A percentile compares a stretch with the other conserved stretches of the same genome.
Conservation (phyloP, 2,888 invertebrate genomes). For the Corbicula japonica region DNA sequence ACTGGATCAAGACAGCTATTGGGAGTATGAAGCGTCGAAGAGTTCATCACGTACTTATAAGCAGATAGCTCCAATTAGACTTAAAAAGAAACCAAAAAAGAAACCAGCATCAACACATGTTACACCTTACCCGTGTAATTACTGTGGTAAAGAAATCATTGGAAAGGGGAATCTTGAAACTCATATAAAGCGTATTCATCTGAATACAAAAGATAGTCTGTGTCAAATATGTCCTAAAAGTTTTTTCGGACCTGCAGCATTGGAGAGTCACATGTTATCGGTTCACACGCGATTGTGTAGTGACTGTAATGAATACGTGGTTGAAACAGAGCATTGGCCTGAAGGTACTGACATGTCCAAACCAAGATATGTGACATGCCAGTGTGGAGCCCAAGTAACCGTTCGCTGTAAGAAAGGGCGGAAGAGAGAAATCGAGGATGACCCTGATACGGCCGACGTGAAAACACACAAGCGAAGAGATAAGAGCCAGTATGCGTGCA, state of each 20-base stretch:
- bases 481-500: conserved; percentile 11
- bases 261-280: conserved; percentile 12
- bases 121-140: too few relatives aligned
- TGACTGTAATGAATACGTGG: conserved; percentile 9
- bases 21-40: too few relatives aligned
- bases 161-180: conserved; percentile 8
- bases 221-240: conserved; percentile 13
- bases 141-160: conserved; percentile 2
- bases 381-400: conserved; percentile 13
- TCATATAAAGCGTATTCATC: conserved; percentile 26
- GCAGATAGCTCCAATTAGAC: too few relatives aligned
- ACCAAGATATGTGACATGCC: conserved; percentile 8
- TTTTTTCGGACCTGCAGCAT: conserved; percentile 1
- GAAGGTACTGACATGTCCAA: background rate
- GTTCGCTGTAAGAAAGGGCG: background rate
- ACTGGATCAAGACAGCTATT: too few relatives aligned
- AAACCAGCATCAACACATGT: too few relatives aligned
- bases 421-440: background rate
- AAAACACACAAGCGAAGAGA: background rate
- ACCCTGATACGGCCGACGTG: too few relatives aligned
- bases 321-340: conserved; percentile 13
- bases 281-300: conserved; percentile 16
- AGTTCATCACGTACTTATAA: too few relatives aligned
- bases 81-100: too few relatives aligned
- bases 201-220: background rate